Conservation (phyloP, 2,888 invertebrate genomes). For the Amitus sp. region DNA sequence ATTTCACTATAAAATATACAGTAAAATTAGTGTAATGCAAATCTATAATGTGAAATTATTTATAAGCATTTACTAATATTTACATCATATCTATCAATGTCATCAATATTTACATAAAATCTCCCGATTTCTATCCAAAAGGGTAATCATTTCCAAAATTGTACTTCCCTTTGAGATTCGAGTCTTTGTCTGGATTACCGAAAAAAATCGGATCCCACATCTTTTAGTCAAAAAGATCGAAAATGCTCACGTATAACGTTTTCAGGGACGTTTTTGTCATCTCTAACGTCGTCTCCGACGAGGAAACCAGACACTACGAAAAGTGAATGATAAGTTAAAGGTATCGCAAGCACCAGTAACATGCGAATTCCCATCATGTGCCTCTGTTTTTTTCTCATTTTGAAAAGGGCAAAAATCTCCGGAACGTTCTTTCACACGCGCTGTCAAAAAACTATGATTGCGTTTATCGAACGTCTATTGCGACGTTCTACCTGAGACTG, state of each 20-base stretch:
- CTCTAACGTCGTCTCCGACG: constrained; percentile 22
- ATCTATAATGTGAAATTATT: no score
- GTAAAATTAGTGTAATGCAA: no score
- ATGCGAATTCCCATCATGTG: constrained; percentile 54
- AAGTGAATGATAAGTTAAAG: constrained; percentile 53
- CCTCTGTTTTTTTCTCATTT: constrained; percentile 54
- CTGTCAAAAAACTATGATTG: neutral
- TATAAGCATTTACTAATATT: no score
- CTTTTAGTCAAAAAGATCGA: neutral
- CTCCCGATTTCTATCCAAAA: no score
- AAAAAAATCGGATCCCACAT: no score
- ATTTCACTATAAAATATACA: no score
- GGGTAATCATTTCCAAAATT: no score
- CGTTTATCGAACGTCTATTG: constrained; percentile 6
- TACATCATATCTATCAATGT: no score
- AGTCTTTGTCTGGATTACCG: no score
- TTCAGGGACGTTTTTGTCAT: constrained; percentile 9
- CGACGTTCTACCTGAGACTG: constrained; percentile 46
- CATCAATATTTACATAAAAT: no score
- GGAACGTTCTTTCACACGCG: neutral
- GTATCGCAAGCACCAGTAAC: constrained; percentile 53
- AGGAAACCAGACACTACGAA: constrained; percentile 45
- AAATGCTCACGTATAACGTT: constrained; percentile 47
- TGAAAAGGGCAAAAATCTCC: neutral
- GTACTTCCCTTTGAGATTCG: no score